phyloP scores from a whole-genome alignment of 2,113 vertebrate genomes.

The Aegithalos caudatus region DNA sequence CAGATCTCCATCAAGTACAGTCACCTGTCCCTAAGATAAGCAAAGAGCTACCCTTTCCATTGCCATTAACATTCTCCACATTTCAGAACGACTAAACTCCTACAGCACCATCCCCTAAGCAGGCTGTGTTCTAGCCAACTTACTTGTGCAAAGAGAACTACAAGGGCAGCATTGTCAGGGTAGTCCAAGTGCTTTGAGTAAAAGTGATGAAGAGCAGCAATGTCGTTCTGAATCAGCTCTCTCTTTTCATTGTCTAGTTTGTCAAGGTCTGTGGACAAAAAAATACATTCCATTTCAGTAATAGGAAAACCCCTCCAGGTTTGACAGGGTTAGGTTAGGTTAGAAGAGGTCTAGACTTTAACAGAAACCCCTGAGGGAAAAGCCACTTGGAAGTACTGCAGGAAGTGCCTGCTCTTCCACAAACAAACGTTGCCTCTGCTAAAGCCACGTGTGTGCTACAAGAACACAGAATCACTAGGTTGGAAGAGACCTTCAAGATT shows the following conservation, averaged over 20 bases:
- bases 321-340: too few species aligned
- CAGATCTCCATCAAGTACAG: neutral
- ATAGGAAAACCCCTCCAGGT: neutral
- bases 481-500: neutral
- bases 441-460: fast-evolving
- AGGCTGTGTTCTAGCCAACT: neutral
- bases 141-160: conserved; percentile 92
- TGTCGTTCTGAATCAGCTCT: conserved; percentile 84
- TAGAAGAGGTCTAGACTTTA: neutral
- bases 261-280: conserved; percentile 81
- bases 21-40: neutral
- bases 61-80: neutral
- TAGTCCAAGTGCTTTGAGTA: conserved; percentile 92
- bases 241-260: conserved; percentile 91
- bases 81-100: neutral
- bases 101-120: neutral
- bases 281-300: conserved; percentile 10
- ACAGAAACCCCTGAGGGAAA: neutral
- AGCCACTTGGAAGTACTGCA: neutral
- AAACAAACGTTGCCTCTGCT: neutral
- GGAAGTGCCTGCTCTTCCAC: neutral
- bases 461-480: neutral
- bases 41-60: neutral
- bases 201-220: conserved; percentile 88
- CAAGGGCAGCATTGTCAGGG: conserved; percentile 79